These are phyloP conservation scores for Scolanthus callimorphus DNA, from an alignment of 92 coral and sea anemone genomes.

Conservation along the genomic window DNA sequence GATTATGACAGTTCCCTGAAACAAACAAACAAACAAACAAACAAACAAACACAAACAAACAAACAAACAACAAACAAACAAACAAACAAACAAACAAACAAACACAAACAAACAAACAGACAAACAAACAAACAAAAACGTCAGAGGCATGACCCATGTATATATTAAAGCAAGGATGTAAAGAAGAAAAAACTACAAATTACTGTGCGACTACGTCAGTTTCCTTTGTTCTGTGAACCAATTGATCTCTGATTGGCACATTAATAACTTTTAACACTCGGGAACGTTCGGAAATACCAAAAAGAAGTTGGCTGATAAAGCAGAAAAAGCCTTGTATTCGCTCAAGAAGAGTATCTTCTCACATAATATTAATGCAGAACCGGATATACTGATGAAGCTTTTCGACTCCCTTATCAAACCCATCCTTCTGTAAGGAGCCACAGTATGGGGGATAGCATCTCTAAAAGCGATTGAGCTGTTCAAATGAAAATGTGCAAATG, in stretches of 20 bases:
- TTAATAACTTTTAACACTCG: background rate
- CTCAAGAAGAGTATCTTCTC: background rate
- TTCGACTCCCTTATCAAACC: background rate
- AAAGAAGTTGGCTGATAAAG: background rate
- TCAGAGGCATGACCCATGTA: too few relatives aligned
- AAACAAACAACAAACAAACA: too few relatives aligned
- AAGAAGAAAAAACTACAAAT: too few relatives aligned
- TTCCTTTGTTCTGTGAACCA: too few relatives aligned
- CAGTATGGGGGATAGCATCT: background rate
- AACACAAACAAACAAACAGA: too few relatives aligned
- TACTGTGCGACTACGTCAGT: too few relatives aligned
- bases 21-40: conserved; percentile 7
- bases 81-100: too few relatives aligned
- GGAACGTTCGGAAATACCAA: background rate
- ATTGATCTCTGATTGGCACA: too few relatives aligned
- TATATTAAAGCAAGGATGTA: too few relatives aligned
- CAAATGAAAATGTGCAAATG: background rate
- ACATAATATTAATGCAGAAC: background rate
- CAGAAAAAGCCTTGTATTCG: background rate
- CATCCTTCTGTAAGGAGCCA: background rate
- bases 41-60: too few relatives aligned
- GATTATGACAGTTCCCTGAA: conserved; percentile 92
- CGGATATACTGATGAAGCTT: background rate
- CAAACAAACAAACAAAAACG: too few relatives aligned
- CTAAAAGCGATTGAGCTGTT: background rate